A percentile compares a stretch with the other conserved stretches of the same genome.
Evolutionary conservation across 2,113 vertebrate species (phyloP).

Genomic region (Cyprinodon brontotheroides): DNA sequence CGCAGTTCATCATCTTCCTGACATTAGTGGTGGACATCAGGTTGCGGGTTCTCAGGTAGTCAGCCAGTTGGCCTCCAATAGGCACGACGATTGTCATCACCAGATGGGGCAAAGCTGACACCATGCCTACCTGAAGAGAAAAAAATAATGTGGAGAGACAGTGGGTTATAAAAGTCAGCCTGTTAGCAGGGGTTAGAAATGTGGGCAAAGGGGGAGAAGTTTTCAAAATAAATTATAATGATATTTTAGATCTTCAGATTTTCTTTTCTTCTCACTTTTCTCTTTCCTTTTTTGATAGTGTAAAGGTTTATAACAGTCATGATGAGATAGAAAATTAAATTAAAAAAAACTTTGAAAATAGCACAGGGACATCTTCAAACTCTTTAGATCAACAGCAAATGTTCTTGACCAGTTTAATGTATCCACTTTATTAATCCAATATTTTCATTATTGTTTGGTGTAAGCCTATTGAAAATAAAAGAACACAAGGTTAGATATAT

Average conservation of each 20-base stretch:
- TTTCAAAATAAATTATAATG: not conserved
- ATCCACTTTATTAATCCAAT: no score
- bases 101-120: constrained; percentile 91
- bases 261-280: not conserved
- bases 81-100: constrained; percentile 95
- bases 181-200: not conserved
- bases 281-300: not conserved
- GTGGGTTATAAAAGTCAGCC: not conserved
- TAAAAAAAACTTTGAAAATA: not conserved
- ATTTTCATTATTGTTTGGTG: not conserved
- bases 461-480: not conserved
- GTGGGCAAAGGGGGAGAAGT: not conserved
- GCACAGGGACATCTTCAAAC: not conserved
- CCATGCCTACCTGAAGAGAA: constrained; percentile 82
- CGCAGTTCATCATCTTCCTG: constrained; percentile 94
- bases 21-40: constrained; percentile 94
- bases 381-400: not conserved
- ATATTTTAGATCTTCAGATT: not conserved
- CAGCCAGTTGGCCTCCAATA: constrained; percentile 89
- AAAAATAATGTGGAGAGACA: constrained; percentile 10
- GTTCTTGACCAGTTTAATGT: no score
- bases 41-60: constrained; percentile 85
- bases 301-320: not conserved
- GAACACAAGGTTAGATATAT: no score
- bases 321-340: not conserved